A percentile compares a stretch with the other conserved stretches of the same genome.
phyloP scores from a whole-genome alignment of 2,888 invertebrate genomes.

The Drosophila meridiana region DNA sequence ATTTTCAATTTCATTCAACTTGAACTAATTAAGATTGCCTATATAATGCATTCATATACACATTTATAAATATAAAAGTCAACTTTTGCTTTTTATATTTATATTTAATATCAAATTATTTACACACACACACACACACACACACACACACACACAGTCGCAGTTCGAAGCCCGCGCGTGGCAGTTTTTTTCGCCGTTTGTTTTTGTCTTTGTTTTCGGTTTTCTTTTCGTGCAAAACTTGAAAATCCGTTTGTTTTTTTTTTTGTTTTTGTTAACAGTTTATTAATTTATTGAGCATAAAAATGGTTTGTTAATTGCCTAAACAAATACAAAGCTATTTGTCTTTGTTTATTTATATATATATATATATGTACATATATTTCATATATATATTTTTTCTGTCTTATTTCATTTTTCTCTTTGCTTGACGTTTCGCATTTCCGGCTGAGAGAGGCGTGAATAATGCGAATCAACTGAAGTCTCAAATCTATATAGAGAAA shows the following conservation, averaged over 20 bases:
- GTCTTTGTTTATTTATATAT: slow-evolving; percentile 15
- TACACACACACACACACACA: not conserved
- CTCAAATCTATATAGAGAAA: not conserved
- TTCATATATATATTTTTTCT: not conserved
- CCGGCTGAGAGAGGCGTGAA: slow-evolving; percentile 4
- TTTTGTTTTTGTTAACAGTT: slow-evolving; percentile 33
- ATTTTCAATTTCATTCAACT: slow-evolving; percentile 1
- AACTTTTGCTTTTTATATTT: not conserved
- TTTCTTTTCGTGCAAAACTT: slow-evolving; percentile 18
- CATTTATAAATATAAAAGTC: not conserved
- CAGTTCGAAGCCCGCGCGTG: slow-evolving; percentile 34
- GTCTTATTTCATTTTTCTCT: not conserved
- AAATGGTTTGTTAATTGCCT: slow-evolving; percentile 49
- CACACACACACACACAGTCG: not conserved
- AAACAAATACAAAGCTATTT: slow-evolving; percentile 35
- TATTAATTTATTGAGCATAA: slow-evolving; percentile 58
- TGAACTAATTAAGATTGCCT: slow-evolving; percentile 3
- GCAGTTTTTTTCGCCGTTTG: slow-evolving; percentile 18
- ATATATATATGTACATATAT: slow-evolving; percentile 9
- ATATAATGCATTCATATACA: not conserved
- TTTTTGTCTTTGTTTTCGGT: slow-evolving; percentile 4
- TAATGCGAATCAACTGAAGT: not conserved
- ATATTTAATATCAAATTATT: slow-evolving; percentile 6
- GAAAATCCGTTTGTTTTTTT: slow-evolving; percentile 17
- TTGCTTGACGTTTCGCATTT: slow-evolving; percentile 5